These are phyloP conservation scores for Drosophila kikkawai DNA, from an alignment of 1,140 invertebrate species.

Conservation along the genomic window DNA sequence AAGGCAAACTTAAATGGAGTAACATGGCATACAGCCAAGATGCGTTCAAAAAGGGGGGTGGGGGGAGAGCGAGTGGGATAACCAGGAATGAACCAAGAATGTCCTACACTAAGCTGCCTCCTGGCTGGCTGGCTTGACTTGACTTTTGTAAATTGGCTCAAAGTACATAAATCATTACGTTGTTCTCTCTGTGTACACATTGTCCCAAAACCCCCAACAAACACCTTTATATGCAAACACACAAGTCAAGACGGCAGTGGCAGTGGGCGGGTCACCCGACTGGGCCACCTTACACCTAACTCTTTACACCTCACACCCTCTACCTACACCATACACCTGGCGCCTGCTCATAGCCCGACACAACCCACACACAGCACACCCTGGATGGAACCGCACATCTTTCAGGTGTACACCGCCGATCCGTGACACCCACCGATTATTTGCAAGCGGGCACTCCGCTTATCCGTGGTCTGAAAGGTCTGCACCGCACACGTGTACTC, in stretches of 20 bases:
- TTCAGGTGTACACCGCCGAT: conserved; percentile 26
- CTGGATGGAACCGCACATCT: conserved; percentile 24
- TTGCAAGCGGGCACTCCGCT: conserved; percentile 84
- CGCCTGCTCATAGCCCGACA: conserved; percentile 32
- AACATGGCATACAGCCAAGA: conserved; percentile 22
- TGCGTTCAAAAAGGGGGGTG: not conserved
- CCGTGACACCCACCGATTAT: conserved; percentile 77
- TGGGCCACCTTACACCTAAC: conserved; percentile 10
- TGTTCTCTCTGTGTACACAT: conserved; percentile 49
- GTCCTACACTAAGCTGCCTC: conserved; percentile 12
- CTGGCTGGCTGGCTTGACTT: conserved; percentile 8
- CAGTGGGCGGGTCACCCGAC: conserved; percentile 4
- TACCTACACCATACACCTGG: conserved; percentile 3
- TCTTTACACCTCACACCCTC: conserved; percentile 11
- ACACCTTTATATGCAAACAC: conserved; percentile 40
- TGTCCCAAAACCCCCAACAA: conserved; percentile 48
- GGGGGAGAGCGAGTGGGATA: not conserved
- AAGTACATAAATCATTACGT: conserved; percentile 48
- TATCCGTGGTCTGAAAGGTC: conserved; percentile 84
- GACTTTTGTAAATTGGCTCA: conserved; percentile 36
- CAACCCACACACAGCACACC: conserved; percentile 11
- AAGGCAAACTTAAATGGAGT: conserved; percentile 25
- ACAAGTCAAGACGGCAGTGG: conserved; percentile 29
- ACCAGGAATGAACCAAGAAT: conserved; percentile 17
- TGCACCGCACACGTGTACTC: conserved; percentile 84